These are phyloP conservation scores for Malaclemys terrapin DNA, from an alignment of 2,113 vertebrate species.

Conservation along the genomic window DNA sequence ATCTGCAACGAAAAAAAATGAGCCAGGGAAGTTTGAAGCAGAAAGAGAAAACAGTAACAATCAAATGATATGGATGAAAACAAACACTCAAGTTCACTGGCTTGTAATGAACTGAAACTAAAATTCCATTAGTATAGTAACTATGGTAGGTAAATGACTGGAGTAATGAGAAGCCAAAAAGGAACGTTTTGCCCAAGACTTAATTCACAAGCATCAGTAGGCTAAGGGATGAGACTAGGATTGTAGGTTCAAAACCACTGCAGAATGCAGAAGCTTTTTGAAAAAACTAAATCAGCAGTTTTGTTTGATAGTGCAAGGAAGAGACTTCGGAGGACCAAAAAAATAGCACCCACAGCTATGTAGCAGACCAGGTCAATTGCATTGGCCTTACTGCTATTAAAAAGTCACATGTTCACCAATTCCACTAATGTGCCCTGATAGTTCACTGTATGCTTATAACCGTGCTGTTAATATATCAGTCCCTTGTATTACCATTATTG, in stretches of 20 bases:
- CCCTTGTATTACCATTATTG: accelerated
- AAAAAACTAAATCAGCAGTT: background rate
- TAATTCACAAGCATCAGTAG: background rate
- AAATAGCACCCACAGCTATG: background rate
- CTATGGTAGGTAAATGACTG: background rate
- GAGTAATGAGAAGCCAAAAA: background rate
- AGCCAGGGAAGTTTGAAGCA: background rate
- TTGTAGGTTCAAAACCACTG: background rate
- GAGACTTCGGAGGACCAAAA: background rate
- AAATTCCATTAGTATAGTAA: background rate
- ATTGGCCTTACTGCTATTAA: background rate
- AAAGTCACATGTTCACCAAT: background rate
- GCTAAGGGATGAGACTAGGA: background rate
- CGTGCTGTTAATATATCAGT: background rate
- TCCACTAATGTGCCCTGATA: background rate
- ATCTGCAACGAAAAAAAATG: background rate
- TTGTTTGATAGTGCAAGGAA: background rate
- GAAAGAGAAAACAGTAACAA: background rate
- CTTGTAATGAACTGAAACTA: background rate
- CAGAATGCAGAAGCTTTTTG: background rate
- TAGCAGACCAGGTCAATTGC: background rate
- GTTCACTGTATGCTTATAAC: background rate
- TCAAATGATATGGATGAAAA: background rate
- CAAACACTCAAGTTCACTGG: background rate
- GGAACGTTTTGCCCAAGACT: background rate